Evolutionary conservation across 2,797 vertebrate species (phyloP).

Genomic region (Esox masquinongy): DNA sequence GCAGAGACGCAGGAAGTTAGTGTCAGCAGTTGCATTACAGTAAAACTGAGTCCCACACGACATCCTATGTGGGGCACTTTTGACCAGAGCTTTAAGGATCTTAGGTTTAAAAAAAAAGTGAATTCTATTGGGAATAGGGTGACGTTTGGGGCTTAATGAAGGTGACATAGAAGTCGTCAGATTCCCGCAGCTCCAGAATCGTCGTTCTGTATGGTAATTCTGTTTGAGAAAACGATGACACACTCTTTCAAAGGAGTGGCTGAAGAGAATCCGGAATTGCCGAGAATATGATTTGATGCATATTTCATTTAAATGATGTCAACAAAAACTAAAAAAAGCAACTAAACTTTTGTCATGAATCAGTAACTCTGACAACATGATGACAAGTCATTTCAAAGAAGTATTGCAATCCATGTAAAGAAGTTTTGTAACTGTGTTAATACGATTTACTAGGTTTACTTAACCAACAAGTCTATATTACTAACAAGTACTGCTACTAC

Average conservation of each 20-base stretch:
- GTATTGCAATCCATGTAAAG: too few species aligned
- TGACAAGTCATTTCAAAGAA: too few species aligned
- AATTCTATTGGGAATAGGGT: too few species aligned
- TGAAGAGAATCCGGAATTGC: background rate
- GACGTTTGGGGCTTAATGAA: background rate
- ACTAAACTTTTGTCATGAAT: too few species aligned
- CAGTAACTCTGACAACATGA: too few species aligned
- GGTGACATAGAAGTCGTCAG: background rate
- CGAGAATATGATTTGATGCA: background rate
- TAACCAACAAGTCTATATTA: too few species aligned
- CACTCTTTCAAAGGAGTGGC: background rate
- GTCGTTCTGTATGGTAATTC: background rate
- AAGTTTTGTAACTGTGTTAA: too few species aligned
- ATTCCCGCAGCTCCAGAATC: background rate
- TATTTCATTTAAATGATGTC: background rate
- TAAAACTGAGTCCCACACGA: slow-evolving; percentile 9
- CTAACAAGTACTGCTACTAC: too few species aligned
- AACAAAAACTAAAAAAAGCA: background rate
- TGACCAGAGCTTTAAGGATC: background rate
- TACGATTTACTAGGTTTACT: too few species aligned
- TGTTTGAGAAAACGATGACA: background rate
- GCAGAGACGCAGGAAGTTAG: slow-evolving; percentile 18
- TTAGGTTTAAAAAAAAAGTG: too few species aligned
- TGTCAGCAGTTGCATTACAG: slow-evolving; percentile 48
- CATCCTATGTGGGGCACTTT: background rate